Conservation (phyloP, 1,140 invertebrate genomes). For the Schlechtendalia chinensis region DNA sequence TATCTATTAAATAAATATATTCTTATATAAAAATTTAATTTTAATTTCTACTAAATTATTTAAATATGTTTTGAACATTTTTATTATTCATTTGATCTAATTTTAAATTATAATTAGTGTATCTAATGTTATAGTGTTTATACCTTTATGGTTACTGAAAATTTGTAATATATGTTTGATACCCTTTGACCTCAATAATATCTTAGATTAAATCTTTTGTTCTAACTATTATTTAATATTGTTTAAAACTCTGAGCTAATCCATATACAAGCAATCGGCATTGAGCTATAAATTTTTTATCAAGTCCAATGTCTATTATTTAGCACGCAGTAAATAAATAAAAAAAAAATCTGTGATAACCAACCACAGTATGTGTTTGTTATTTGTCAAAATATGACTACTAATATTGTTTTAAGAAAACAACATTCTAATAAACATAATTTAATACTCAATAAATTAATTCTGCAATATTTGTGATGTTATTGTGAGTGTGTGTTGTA, state of each 20-base stretch:
- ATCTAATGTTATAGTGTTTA: neutral
- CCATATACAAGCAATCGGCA: neutral
- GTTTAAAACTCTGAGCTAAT: neutral
- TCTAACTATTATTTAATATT: neutral
- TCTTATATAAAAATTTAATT: no score
- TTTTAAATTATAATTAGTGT: neutral
- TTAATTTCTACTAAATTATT: neutral
- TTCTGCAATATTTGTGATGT: neutral
- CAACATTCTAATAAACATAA: neutral
- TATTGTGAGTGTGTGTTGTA: neutral
- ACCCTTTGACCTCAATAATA: slow-evolving; percentile 31
- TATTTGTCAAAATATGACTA: neutral
- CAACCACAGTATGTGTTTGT: slow-evolving; percentile 20
- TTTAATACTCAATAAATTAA: slow-evolving; percentile 7
- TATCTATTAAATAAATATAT: no score
- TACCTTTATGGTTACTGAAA: neutral
- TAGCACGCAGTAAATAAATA: slow-evolving; percentile 8
- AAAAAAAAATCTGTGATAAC: slow-evolving; percentile 12
- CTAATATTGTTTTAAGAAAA: neutral
- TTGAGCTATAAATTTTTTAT: slow-evolving; percentile 30
- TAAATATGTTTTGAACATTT: neutral
- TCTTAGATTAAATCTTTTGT: slow-evolving; percentile 32
- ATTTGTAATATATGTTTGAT: slow-evolving; percentile 11
- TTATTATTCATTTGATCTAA: neutral
- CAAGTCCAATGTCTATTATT: slow-evolving; percentile 42